Evolutionary conservation across 1,140 invertebrate species (phyloP), one percentile per base, ranked within the genome.

Genomic region (Achatina immaculata): DNA sequence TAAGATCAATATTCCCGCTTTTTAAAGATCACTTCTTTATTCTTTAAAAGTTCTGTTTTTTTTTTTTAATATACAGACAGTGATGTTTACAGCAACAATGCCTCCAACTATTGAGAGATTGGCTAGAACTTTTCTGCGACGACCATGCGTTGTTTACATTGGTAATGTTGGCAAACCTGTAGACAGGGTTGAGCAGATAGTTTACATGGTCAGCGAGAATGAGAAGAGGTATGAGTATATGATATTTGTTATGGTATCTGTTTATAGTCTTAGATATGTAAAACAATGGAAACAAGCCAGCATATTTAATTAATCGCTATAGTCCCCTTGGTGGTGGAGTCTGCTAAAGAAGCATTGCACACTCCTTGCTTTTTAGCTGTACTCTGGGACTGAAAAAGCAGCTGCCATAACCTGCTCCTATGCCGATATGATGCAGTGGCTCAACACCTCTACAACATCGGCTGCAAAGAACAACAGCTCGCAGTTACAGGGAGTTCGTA

Each of bases 11-110:
- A n/a, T n/a, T n/a, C n/a, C n/a, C n/a, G n/a, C n/a, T n/a, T n/a
- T n/a, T n/a, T n/a, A n/a, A n/a, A n/a, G n/a, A n/a, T n/a, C n/a
- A n/a, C n/a, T n/a, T n/a, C n/a, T n/a, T n/a, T n/a, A n/a, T n/a
- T n/a, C n/a, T n/a, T n/a, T n/a, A n/a, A n/a, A n/a, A 58, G 7
- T 58, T 48, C 28, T 48, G 16, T 51, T 43, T 51, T 34, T 43
- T 28, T n/a, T 21, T 55, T 31, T 4, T 43, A 19, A 31, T 34
- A 34, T n/a, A 51, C 88, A 95, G 95, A 99, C 98, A 88, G 98
- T 99, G 82, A 99, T 99, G 99, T 99, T 99, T 92, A 99, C 99
- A 62, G 99, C 99, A 28, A 99, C 99, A 86, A 99, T 99, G 99
- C 98, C 98, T 11, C 95, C 98, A 1, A 96, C 98, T 11, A 97